phyloP scores from a whole-genome alignment of 2,113 vertebrate species.

The Aplodontia rufa region DNA sequence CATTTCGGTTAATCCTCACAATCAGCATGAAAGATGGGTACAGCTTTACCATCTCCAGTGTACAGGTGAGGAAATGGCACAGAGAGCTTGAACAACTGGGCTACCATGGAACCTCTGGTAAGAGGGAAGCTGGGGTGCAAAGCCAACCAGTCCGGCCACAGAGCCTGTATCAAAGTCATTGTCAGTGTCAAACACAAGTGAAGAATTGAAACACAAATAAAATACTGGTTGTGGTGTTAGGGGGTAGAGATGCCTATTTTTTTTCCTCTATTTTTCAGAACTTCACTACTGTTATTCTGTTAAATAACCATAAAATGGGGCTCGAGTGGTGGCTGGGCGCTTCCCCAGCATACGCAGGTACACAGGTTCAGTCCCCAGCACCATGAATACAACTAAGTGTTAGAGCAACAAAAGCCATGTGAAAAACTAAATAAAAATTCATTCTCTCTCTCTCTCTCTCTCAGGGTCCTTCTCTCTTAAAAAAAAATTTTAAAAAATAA shows the following conservation, averaged over 20 bases:
- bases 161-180: not conserved
- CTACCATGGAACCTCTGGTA: not conserved
- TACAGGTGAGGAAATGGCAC: too few species aligned
- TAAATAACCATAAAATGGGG: not conserved
- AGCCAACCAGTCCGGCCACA: not conserved
- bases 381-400: too few species aligned
- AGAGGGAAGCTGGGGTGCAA: accelerated
- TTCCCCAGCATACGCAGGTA: too few species aligned
- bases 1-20: not conserved
- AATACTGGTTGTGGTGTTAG: not conserved
- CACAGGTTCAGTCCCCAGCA: too few species aligned
- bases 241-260: not conserved
- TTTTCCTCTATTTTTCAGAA: not conserved
- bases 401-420: too few species aligned
- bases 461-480: too few species aligned
- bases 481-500: too few species aligned
- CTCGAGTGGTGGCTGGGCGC: too few species aligned
- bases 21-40: not conserved
- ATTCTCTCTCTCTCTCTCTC: too few species aligned
- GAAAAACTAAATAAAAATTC: too few species aligned
- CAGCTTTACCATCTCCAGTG: not conserved
- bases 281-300: not conserved
- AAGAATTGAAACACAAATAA: not conserved
- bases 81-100: not conserved
- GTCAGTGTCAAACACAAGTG: not conserved